Evolutionary conservation across 2,888 invertebrate genomes (phyloP).

Genomic region (Aphidius colemani): DNA sequence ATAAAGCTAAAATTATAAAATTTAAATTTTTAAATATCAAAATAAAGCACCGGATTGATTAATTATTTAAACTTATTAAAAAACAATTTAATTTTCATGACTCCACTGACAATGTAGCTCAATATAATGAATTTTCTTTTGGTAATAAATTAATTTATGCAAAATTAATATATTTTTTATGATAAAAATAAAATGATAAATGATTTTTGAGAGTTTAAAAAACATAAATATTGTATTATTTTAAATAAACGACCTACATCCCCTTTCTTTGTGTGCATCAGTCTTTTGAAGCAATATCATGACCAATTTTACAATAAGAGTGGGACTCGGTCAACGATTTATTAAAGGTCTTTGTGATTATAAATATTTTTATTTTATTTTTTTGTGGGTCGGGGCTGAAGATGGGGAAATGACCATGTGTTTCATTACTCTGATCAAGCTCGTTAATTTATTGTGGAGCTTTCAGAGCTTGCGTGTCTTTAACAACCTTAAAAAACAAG

Average conservation of each 20-base stretch:
- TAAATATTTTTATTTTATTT: no score
- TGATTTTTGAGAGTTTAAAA: no score
- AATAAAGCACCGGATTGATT: no score
- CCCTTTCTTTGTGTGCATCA: neutral
- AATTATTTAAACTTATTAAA: no score
- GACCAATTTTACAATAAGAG: neutral
- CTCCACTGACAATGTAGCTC: no score
- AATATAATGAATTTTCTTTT: no score
- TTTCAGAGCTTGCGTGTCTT: constrained; percentile 32
- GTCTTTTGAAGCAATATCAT: neutral
- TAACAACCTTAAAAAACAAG: constrained; percentile 8
- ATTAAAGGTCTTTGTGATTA: constrained; percentile 3
- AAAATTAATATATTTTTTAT: no score
- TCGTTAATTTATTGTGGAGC: constrained; percentile 32
- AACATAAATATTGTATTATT: neutral
- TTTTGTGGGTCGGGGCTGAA: neutral
- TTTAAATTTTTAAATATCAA: no score
- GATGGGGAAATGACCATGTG: constrained; percentile 9
- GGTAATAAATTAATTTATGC: no score
- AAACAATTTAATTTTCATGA: no score
- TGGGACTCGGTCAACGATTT: constrained; percentile 29
- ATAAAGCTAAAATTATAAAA: no score
- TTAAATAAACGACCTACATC: neutral
- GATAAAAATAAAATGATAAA: no score
- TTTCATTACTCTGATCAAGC: constrained; percentile 18